Evolutionary conservation across 2,797 vertebrate species (phyloP).

Genomic region (Yasuhikotakia modesta): DNA sequence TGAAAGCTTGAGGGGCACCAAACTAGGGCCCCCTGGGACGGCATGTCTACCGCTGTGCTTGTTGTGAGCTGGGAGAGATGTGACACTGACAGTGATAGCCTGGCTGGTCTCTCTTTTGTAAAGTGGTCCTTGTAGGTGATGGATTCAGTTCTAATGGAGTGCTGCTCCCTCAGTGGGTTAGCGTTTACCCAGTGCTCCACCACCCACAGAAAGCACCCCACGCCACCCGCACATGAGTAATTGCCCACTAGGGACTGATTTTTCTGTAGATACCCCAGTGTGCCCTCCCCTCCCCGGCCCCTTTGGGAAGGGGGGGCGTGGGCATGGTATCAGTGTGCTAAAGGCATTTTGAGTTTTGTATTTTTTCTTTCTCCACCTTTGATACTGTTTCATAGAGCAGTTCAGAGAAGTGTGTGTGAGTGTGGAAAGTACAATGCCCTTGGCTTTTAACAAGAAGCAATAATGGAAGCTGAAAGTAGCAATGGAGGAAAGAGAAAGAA

Average conservation of each 20-base stretch:
- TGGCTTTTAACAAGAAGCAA: slow-evolving; percentile 59
- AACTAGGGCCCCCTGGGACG: slow-evolving; percentile 41
- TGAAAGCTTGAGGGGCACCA: slow-evolving; percentile 22
- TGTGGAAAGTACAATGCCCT: slow-evolving; percentile 58
- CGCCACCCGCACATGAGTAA: slow-evolving; percentile 74
- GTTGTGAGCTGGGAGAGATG: slow-evolving; percentile 47
- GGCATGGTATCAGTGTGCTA: slow-evolving; percentile 59
- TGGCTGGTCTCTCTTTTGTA: slow-evolving; percentile 53
- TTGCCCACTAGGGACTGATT: slow-evolving; percentile 74
- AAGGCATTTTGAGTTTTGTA: slow-evolving; percentile 68
- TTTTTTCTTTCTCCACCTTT: slow-evolving; percentile 64
- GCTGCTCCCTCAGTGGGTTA: slow-evolving; percentile 68
- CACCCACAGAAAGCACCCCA: slow-evolving; percentile 73
- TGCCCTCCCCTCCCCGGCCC: slow-evolving; percentile 31
- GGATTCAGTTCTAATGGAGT: slow-evolving; percentile 71
- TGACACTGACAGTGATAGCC: slow-evolving; percentile 59
- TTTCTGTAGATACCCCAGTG: slow-evolving; percentile 60
- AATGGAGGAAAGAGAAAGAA: slow-evolving; percentile 1
- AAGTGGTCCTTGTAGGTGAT: slow-evolving; percentile 65
- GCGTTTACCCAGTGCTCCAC: slow-evolving; percentile 70
- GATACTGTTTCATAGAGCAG: slow-evolving; percentile 37
- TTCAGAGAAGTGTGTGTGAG: slow-evolving; percentile 53
- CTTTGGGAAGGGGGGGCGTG: slow-evolving; percentile 39
- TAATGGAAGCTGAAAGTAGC: slow-evolving; percentile 48
- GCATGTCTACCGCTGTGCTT: slow-evolving; percentile 36